Percentiles rank a stretch among this genome's conserved stretches.
Evolutionary conservation across 2,888 invertebrate genomes (phyloP).

Genomic region (Mongoloraphidia duomilia): DNA sequence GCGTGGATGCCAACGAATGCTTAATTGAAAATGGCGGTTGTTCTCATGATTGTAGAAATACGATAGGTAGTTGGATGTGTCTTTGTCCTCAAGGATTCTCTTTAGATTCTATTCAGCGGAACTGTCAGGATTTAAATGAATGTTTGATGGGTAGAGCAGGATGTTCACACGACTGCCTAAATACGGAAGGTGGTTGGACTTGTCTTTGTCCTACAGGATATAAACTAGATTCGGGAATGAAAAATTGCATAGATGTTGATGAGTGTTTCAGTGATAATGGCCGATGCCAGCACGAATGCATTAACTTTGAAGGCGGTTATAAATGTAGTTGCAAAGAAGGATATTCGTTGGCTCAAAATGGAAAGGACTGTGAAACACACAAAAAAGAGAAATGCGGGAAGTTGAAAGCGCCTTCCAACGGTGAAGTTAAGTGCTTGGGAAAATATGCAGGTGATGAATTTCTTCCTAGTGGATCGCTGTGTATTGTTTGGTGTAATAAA

Average conservation of each 20-base stretch:
- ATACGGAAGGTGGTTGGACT: constrained; percentile 33
- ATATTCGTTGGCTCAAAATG: constrained; percentile 14
- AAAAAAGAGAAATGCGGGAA: constrained; percentile 18
- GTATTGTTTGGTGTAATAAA: constrained; percentile 33
- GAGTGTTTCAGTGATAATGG: constrained; percentile 33
- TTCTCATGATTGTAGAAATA: constrained; percentile 43
- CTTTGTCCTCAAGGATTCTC: constrained; percentile 31
- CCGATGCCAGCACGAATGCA: constrained; percentile 27
- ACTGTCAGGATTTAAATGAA: constrained; percentile 30
- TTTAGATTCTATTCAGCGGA: constrained; percentile 22
- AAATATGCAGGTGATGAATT: constrained; percentile 12
- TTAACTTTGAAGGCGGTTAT: constrained; percentile 33
- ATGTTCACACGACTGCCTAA: constrained; percentile 34
- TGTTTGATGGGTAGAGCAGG: constrained; percentile 26
- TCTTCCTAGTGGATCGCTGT: constrained; percentile 28
- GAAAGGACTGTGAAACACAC: constrained; percentile 16
- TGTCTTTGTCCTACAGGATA: constrained; percentile 46
- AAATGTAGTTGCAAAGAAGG: constrained; percentile 35
- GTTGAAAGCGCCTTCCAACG: constrained; percentile 18
- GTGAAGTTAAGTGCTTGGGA: constrained; percentile 20
- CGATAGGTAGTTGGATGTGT: constrained; percentile 35
- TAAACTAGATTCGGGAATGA: constrained; percentile 28
- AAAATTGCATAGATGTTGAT: constrained; percentile 35
- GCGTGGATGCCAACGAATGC: constrained; percentile 43
- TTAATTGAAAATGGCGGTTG: constrained; percentile 42